phyloP scores from a whole-genome alignment of 1,140 invertebrate genomes.

The Ceratitis capitata region DNA sequence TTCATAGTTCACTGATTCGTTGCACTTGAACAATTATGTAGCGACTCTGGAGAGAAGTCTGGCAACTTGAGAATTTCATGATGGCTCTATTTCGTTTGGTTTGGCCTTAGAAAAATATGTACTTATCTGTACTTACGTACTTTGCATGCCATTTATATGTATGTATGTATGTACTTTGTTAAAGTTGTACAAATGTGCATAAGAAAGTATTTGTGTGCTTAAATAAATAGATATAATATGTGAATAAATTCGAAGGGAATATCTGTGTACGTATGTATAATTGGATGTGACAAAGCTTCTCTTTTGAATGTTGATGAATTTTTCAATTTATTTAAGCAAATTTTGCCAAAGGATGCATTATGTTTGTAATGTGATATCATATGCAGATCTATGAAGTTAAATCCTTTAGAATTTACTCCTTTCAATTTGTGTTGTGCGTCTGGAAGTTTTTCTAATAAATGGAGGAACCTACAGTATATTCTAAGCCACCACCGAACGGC shows the following conservation, averaged over 20 bases:
- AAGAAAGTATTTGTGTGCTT: not conserved
- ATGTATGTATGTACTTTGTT: not conserved
- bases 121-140: not conserved
- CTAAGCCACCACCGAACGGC: no score
- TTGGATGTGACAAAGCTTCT: no score
- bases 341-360: not conserved
- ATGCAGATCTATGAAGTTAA: no score
- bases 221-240: not conserved
- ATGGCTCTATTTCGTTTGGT: not conserved
- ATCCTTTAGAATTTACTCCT: no score
- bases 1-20: not conserved
- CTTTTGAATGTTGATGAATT: not conserved
- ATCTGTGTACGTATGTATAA: not conserved
- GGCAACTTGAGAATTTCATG: not conserved
- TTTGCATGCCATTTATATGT: not conserved
- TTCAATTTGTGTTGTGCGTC: no score
- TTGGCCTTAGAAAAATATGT: not conserved
- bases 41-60: not conserved
- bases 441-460: no score
- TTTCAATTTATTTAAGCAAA: not conserved
- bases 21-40: not conserved
- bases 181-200: not conserved
- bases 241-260: no score
- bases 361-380: no score
- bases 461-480: no score